phyloP scores from a whole-genome alignment of 2,797 vertebrate genomes.

The Coregonus ussuriensis region DNA sequence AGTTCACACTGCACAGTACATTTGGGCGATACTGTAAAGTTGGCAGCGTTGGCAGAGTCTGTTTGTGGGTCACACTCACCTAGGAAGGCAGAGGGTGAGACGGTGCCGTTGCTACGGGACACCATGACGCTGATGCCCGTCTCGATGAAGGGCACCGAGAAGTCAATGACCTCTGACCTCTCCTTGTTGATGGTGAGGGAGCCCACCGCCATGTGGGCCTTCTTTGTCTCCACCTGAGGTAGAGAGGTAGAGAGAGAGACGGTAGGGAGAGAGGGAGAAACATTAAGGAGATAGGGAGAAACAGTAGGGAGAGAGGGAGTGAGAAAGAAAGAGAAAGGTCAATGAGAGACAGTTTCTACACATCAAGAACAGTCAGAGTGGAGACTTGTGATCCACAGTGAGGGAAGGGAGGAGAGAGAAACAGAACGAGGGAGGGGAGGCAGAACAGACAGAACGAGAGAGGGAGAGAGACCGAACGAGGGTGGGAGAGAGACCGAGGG shows the following conservation, averaged over 20 bases:
- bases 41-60: background rate
- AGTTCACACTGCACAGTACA: background rate
- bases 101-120: constrained; percentile 96
- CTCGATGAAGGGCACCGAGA: constrained; percentile 98
- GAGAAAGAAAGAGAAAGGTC: constrained; percentile 21
- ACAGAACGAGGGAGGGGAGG: background rate
- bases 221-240: constrained; percentile 88
- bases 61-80: constrained; percentile 73
- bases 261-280: no score
- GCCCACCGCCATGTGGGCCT: constrained; percentile 97
- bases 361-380: constrained; percentile 29
- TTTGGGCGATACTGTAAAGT: background rate
- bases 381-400: constrained; percentile 54
- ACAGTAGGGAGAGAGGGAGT: background rate
- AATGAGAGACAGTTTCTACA: constrained; percentile 25
- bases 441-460: background rate
- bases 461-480: no score
- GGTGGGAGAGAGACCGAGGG: no score
- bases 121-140: constrained; percentile 99
- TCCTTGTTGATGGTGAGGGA: constrained; percentile 98
- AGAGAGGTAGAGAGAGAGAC: no score
- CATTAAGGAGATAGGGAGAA: background rate
- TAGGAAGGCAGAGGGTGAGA: constrained; percentile 96
- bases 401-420: background rate
- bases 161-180: constrained; percentile 95